phyloP scores from a whole-genome alignment of 2,888 invertebrate species.

The Idaea aversata region DNA sequence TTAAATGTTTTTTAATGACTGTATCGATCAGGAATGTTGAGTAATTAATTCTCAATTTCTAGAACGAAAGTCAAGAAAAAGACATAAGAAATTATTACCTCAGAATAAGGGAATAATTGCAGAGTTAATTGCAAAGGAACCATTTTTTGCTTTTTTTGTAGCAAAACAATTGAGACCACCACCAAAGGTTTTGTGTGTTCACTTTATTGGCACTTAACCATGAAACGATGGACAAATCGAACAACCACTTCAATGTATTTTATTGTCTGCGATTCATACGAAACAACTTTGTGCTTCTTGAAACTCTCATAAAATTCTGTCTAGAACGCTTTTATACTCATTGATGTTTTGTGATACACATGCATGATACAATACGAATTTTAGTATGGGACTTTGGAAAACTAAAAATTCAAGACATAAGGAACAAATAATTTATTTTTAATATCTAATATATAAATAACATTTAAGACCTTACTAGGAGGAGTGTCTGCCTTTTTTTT shows the following conservation, averaged over 20 bases:
- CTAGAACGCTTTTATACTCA: not conserved
- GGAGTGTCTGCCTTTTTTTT: too few species aligned
- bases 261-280: conserved; percentile 18
- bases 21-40: not conserved
- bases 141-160: not conserved
- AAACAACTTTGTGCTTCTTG: not conserved
- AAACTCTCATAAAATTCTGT: not conserved
- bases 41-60: not conserved
- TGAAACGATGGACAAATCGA: conserved; percentile 1
- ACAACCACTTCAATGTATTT: conserved; percentile 4
- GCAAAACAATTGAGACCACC: not conserved
- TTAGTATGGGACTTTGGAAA: too few species aligned
- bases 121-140: not conserved
- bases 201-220: not conserved
- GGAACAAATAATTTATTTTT: too few species aligned
- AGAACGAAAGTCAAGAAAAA: not conserved
- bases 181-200: not conserved
- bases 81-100: not conserved
- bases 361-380: too few species aligned
- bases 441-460: too few species aligned
- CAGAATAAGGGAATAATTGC: not conserved
- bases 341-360: not conserved
- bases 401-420: too few species aligned
- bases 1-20: not conserved
- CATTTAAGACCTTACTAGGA: too few species aligned